These are phyloP conservation scores for Anaspis maculata DNA, from an alignment of 2,888 invertebrate species.

Conservation along the genomic window DNA sequence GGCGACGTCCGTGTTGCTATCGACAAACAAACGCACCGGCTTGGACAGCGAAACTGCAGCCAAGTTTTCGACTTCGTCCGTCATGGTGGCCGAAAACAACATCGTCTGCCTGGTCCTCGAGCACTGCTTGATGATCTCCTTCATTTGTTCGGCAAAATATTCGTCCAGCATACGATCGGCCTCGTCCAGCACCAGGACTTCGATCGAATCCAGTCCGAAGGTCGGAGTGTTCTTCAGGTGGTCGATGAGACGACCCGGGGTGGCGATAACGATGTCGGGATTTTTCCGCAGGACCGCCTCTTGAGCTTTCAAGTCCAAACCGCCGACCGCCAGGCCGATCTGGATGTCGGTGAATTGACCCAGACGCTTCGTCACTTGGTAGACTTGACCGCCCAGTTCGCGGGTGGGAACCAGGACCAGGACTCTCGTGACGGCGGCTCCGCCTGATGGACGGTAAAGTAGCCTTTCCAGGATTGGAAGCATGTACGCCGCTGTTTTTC, in stretches of 20 bases:
- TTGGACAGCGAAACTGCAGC: slow-evolving; percentile 87
- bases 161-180: slow-evolving; percentile 93
- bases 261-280: slow-evolving; percentile 96
- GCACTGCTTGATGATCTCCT: slow-evolving; percentile 91
- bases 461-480: slow-evolving; percentile 91
- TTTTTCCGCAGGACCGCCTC: slow-evolving; percentile 76
- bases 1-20: slow-evolving; percentile 93
- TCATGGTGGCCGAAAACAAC: slow-evolving; percentile 98
- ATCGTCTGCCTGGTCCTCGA: slow-evolving; percentile 88
- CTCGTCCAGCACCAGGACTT: slow-evolving; percentile 75
- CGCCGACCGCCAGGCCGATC: slow-evolving; percentile 79
- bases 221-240: slow-evolving; percentile 93
- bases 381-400: slow-evolving; percentile 96
- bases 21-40: slow-evolving; percentile 92
- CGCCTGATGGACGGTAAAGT: slow-evolving; percentile 70
- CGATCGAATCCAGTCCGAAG: slow-evolving; percentile 81
- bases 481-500: slow-evolving; percentile 99
- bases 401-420: slow-evolving; percentile 93
- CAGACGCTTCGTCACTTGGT: slow-evolving; percentile 85
- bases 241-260: slow-evolving; percentile 95
- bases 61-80: slow-evolving; percentile 92
- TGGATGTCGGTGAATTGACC: slow-evolving; percentile 79
- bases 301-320: slow-evolving; percentile 70
- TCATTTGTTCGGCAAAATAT: slow-evolving; percentile 98
- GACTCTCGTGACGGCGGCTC: slow-evolving; percentile 65